Conservation (phyloP, 2,113 vertebrate species). For the Bubo scandiacus region DNA sequence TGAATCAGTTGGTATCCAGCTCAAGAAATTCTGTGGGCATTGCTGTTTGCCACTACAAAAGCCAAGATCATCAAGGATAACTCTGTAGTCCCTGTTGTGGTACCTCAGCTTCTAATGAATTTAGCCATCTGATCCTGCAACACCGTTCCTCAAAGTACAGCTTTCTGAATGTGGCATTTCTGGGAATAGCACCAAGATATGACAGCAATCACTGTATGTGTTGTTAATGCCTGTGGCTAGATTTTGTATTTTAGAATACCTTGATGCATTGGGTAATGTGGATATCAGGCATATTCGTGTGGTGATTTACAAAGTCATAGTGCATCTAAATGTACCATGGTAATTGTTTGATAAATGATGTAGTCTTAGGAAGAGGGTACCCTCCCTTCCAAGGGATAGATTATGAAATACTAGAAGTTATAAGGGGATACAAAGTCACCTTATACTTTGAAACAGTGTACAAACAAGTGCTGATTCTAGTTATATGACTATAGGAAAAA, state of each 20-base stretch:
- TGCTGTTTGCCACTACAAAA: not conserved
- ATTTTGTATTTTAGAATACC: not conserved
- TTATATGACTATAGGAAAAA: not conserved
- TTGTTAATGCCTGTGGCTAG: constrained; percentile 44
- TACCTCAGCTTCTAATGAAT: not conserved
- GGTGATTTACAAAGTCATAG: constrained; percentile 1
- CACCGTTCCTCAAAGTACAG: constrained; percentile 29
- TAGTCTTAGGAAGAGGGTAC: not conserved
- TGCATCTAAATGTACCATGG: not conserved
- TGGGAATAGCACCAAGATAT: constrained; percentile 49
- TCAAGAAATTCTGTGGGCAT: not conserved
- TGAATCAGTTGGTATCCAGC: not conserved
- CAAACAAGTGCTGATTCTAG: not conserved
- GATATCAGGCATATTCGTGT: not conserved
- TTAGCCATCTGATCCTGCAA: constrained; percentile 27
- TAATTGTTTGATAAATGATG: not conserved
- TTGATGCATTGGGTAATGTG: not conserved
- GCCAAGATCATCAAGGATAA: not conserved
- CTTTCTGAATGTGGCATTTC: constrained; percentile 38
- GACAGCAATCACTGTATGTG: constrained; percentile 21
- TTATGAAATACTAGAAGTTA: not conserved
- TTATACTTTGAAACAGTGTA: not conserved
- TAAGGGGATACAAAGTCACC: not conserved
- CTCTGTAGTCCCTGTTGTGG: not conserved
- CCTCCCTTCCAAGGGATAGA: not conserved